phyloP scores from a whole-genome alignment of 2,888 invertebrate genomes.

The Drosophila mettleri region DNA sequence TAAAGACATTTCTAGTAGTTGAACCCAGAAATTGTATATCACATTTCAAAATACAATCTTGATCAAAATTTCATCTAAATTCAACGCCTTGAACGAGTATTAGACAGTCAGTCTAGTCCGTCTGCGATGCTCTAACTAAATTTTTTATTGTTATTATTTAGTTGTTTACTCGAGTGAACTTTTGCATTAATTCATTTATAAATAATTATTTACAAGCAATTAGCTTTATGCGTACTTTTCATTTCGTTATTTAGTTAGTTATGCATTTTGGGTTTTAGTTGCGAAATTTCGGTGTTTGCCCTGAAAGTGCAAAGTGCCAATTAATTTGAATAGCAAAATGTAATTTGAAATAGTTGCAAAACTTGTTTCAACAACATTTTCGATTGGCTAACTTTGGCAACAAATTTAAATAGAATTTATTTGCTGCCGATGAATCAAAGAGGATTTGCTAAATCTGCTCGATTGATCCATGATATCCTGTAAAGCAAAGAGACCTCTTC shows the following conservation, averaged over 20 bases:
- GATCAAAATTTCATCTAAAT: too few species aligned
- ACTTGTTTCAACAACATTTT: conserved; percentile 12
- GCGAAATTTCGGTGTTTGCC: conserved; percentile 25
- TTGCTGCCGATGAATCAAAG: not conserved
- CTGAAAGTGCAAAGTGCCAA: conserved; percentile 39
- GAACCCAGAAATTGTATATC: too few species aligned
- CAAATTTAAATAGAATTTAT: not conserved
- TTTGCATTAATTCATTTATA: conserved; percentile 65
- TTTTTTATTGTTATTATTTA: not conserved
- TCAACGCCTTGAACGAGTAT: not conserved
- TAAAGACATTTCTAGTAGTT: too few species aligned
- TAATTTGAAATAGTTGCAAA: conserved; percentile 7
- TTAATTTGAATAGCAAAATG: conserved; percentile 48
- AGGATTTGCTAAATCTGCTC: too few species aligned
- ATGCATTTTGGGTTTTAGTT: conserved; percentile 30
- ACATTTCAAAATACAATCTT: too few species aligned
- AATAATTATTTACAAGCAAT: conserved; percentile 79
- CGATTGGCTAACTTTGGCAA: conserved; percentile 7
- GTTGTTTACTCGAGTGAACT: conserved; percentile 54
- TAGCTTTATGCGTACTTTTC: conserved; percentile 57
- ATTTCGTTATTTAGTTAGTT: conserved; percentile 55
- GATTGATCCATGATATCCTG: not conserved
- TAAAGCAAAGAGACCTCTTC: not conserved
- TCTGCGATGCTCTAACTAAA: too few species aligned
- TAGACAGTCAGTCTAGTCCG: not conserved